Percentiles rank a stretch among this genome's conserved stretches.
These are phyloP conservation scores for Ctenoplectra terminalis DNA, from an alignment of 1,140 invertebrate genomes.

Conservation along the genomic window DNA sequence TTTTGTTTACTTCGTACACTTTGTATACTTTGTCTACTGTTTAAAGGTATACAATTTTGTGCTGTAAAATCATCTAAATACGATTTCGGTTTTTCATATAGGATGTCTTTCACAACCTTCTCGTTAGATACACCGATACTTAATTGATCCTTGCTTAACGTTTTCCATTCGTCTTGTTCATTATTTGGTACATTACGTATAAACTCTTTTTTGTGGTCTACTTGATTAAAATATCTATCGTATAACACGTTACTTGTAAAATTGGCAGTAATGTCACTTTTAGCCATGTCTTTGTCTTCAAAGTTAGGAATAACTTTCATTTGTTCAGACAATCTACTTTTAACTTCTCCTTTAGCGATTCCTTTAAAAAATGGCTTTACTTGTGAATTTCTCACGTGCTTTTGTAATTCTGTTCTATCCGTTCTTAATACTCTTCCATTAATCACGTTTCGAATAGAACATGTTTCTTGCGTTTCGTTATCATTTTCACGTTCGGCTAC, in stretches of 20 bases:
- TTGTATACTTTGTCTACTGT: background rate
- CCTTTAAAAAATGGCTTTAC: background rate
- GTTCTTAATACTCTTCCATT: background rate
- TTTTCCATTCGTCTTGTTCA: too few relatives aligned
- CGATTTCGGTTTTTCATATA: slow-evolving; percentile 9
- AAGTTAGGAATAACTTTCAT: background rate
- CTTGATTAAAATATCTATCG: background rate
- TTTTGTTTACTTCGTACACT: background rate
- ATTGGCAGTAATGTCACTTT: background rate
- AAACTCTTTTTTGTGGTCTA: background rate
- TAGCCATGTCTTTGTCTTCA: background rate
- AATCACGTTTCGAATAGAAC: background rate
- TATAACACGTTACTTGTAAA: background rate
- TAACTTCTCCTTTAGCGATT: too few relatives aligned
- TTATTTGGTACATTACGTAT: background rate
- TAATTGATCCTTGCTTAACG: background rate
- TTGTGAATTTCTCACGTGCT: background rate
- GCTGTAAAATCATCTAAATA: background rate
- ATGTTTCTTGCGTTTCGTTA: background rate
- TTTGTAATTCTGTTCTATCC: background rate
- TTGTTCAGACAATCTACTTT: background rate
- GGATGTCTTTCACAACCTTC: slow-evolving; percentile 35
- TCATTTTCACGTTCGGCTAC: slow-evolving; percentile 32
- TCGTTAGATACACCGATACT: background rate
- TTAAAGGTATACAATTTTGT: background rate